Evolutionary conservation across 2,888 invertebrate genomes (phyloP).

Genomic region (Spisula subtruncata): DNA sequence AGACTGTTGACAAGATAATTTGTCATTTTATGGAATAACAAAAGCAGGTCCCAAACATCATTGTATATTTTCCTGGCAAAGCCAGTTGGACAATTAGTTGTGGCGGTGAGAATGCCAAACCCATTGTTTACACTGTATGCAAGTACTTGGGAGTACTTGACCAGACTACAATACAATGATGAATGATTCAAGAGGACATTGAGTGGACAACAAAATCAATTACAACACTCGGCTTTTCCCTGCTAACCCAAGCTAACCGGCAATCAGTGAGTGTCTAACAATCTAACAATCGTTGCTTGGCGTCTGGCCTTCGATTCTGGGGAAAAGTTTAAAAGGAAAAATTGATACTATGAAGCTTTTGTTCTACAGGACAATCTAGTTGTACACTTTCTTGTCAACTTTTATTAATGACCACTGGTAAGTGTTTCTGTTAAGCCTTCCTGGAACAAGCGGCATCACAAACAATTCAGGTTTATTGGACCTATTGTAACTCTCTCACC

Average conservation of each 20-base stretch:
- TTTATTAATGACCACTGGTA: constrained; percentile 13
- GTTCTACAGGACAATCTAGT: background rate
- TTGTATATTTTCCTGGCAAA: background rate
- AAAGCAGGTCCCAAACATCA: no score
- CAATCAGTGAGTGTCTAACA: background rate
- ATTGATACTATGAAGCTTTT: background rate
- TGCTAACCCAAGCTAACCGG: background rate
- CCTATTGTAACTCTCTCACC: background rate
- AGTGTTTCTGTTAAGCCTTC: background rate
- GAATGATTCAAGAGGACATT: constrained; percentile 3
- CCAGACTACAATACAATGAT: background rate
- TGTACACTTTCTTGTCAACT: background rate
- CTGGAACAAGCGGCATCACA: background rate
- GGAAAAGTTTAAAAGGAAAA: constrained; percentile 5
- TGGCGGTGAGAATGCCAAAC: background rate
- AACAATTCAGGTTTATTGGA: background rate
- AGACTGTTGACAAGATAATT: background rate
- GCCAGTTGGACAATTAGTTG: background rate
- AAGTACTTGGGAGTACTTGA: constrained; percentile 26
- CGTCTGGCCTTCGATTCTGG: background rate
- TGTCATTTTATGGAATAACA: background rate
- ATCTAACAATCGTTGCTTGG: background rate
- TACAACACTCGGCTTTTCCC: constrained; percentile 26
- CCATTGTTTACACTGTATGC: constrained; percentile 22
- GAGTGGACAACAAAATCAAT: constrained; percentile 45